Evolutionary conservation across 2,888 invertebrate genomes (phyloP), one percentile per base, ranked within the genome.

Genomic region (Zhengitettix transpicula): DNA sequence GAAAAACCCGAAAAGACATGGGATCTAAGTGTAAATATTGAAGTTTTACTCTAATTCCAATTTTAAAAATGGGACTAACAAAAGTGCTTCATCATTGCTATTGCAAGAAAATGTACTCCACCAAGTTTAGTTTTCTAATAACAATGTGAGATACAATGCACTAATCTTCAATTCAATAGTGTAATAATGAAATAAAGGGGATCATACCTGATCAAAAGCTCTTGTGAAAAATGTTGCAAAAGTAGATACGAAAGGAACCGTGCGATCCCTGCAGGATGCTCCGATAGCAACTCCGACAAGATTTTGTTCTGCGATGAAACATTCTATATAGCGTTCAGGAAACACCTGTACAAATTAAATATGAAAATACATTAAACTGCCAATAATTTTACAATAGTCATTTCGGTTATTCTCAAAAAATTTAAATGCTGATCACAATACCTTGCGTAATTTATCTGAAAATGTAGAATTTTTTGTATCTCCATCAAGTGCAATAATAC

Each of bases 391-490:
- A 44, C 12, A 44, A 44, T 11, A n/a, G 47, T 15, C 1, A 5
- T n/a, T 47, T 47, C 1, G 2, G 15, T 47, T n/a, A 47, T 47
- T 47, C 15, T 15, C 15, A 1, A 3, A 47, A 12, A 47, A 47
- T 12, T 47, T 47, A 47, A 47, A 28, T 28, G 28, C 7, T 28
- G 2, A 28, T 8, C 12, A 47, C 12, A 47, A 47, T 47, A 72
- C 84, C 66, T 86, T 82, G 72, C 87, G 88, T 64, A 98, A 81
- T 71, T 90, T 94, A 68, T 94, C 93, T 15, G 98, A 89, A 76
- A 84, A 99, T 0, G 99, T 99, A 0, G 98, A 99, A 75, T 99
- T 99, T 76, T 98, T 99, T 66, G 96, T 97, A 73, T 99, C 99
- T 40, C 94, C 98, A 72, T 99, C 98, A 67, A 99, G 73, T 57